Conservation (phyloP, 2,113 vertebrate species). For the Cheilinus undulatus region DNA sequence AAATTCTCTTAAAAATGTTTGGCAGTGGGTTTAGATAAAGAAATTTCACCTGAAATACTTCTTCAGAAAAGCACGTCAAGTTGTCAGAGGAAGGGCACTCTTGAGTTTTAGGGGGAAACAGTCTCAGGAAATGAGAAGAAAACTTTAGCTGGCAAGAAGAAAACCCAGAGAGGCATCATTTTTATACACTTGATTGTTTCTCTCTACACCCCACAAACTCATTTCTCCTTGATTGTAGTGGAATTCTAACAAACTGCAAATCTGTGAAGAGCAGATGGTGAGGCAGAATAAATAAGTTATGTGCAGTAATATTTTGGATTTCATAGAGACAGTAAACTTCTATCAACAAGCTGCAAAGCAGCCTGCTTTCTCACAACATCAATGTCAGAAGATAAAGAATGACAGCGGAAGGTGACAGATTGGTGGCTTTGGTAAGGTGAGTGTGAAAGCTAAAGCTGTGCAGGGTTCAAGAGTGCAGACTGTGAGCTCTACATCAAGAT, state of each 20-base stretch:
- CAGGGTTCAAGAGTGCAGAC: constrained; percentile 7
- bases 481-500: constrained; percentile 78
- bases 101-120: constrained; percentile 29
- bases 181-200: constrained; percentile 14
- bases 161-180: not conserved
- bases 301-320: constrained; percentile 24
- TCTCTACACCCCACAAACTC: constrained; percentile 21
- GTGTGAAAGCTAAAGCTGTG: constrained; percentile 37
- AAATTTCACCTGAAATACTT: constrained; percentile 48
- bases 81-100: constrained; percentile 53
- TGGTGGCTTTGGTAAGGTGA: constrained; percentile 47
- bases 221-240: not conserved
- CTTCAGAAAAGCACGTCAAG: constrained; percentile 27
- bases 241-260: constrained; percentile 16
- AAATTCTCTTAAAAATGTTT: constrained; percentile 45
- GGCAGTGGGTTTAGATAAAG: constrained; percentile 68
- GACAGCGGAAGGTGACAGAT: constrained; percentile 15
- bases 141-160: constrained; percentile 12
- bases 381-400: constrained; percentile 23
- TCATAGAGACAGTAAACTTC: not conserved
- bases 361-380: constrained; percentile 6
- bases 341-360: constrained; percentile 3
- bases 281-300: constrained; percentile 11
- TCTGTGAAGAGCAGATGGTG: constrained; percentile 10
- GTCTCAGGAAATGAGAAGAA: constrained; percentile 20